A percentile compares a stretch with the other conserved stretches of the same genome.
These are phyloP conservation scores for Bimastos eiseni DNA, from an alignment of 2,888 invertebrate genomes.

Conservation along the genomic window DNA sequence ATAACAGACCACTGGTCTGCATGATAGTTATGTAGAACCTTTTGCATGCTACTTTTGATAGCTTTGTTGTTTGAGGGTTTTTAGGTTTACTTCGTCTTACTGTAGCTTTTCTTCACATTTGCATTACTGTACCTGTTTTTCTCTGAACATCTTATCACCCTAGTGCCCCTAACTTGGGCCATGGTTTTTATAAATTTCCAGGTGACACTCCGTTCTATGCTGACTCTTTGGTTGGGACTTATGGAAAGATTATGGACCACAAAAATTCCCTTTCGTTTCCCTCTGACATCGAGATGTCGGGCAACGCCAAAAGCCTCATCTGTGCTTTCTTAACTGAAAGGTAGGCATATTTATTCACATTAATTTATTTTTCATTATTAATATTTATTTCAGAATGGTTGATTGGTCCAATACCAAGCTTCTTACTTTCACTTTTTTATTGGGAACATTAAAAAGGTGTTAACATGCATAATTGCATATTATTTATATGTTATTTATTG, in stretches of 20 bases:
- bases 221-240: constrained; percentile 95
- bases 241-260: constrained; percentile 99
- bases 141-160: not conserved
- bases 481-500: not conserved
- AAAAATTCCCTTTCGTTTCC: constrained; percentile 93
- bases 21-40: not conserved
- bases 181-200: constrained; percentile 43
- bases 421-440: too few relatives aligned
- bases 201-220: constrained; percentile 97
- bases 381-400: not conserved
- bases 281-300: constrained; percentile 85
- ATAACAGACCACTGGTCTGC: not conserved
- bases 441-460: too few relatives aligned
- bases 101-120: not conserved
- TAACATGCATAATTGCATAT: too few relatives aligned
- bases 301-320: constrained; percentile 75
- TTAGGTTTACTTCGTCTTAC: not conserved
- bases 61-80: too few relatives aligned
- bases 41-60: not conserved
- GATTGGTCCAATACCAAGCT: too few relatives aligned
- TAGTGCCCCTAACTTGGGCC: not conserved
- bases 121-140: not conserved
- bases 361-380: not conserved
- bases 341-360: constrained; percentile 49
- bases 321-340: constrained; percentile 91